phyloP scores from a whole-genome alignment of 1,140 invertebrate genomes.

The Delia radicum region DNA sequence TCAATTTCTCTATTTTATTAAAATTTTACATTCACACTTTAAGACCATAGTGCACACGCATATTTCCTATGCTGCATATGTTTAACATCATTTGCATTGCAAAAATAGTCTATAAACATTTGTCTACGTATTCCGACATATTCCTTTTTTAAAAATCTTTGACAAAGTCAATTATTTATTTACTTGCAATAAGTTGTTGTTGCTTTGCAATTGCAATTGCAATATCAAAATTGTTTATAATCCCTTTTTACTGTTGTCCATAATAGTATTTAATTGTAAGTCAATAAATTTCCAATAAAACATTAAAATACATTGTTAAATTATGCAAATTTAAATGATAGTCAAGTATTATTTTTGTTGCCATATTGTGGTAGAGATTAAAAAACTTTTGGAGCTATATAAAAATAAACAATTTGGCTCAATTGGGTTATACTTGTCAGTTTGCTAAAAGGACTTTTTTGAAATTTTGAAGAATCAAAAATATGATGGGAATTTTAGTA shows the following conservation, averaged over 20 bases:
- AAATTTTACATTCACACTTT: too few relatives aligned
- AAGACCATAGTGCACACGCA: too few relatives aligned
- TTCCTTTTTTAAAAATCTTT: background rate
- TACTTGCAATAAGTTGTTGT: background rate
- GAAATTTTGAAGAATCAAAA: too few relatives aligned
- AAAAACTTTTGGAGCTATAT: too few relatives aligned
- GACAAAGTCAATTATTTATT: constrained; percentile 20
- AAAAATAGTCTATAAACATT: background rate
- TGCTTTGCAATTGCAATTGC: background rate
- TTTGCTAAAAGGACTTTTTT: too few relatives aligned
- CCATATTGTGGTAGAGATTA: too few relatives aligned
- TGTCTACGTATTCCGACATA: background rate
- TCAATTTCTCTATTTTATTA: too few relatives aligned
- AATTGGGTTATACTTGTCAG: too few relatives aligned
- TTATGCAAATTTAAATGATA: background rate
- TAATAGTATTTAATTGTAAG: background rate
- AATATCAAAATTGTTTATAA: constrained; percentile 15
- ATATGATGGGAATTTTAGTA: too few relatives aligned
- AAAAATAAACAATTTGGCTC: too few relatives aligned
- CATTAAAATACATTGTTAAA: background rate
- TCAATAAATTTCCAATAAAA: background rate
- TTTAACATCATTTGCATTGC: constrained; percentile 4
- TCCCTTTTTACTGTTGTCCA: background rate
- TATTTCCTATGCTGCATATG: background rate
- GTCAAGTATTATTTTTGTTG: background rate